phyloP scores from a whole-genome alignment of 2,888 invertebrate species.

The Blomia tropicalis region DNA sequence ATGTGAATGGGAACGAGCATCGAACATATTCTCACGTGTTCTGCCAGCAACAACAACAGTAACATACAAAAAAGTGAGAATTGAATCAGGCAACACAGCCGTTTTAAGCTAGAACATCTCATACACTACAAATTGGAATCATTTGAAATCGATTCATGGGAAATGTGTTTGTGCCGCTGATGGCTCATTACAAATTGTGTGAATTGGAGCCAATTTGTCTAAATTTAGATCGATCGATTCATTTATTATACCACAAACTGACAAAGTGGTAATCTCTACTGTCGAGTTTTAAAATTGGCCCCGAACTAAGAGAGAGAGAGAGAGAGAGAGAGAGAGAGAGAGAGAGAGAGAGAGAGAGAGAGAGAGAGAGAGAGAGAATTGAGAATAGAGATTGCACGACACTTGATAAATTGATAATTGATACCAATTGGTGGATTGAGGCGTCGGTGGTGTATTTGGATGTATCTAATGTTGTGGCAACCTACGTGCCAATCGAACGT shows the following conservation, averaged over 20 bases:
- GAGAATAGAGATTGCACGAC: neutral
- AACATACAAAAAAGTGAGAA: too few species aligned
- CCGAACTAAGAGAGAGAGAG: neutral
- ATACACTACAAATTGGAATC: too few species aligned
- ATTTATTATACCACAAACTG: neutral
- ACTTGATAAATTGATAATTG: constrained; percentile 15
- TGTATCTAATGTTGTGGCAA: too few species aligned
- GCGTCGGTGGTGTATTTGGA: neutral
- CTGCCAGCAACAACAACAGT: too few species aligned
- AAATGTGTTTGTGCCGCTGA: neutral
- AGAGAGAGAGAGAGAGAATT: neutral
- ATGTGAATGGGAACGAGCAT: too few species aligned
- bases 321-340: neutral
- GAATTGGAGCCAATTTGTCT: constrained; percentile 6
- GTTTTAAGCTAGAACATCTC: too few species aligned
- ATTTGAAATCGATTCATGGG: neutral
- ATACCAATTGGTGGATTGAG: neutral
- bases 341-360: neutral
- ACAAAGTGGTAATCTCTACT: neutral
- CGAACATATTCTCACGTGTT: too few species aligned
- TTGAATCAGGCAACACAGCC: too few species aligned
- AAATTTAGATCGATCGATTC: constrained; percentile 15
- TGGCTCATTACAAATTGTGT: neutral
- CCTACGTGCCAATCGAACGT: too few species aligned
- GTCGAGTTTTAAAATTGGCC: neutral